phyloP scores from a whole-genome alignment of 2,888 invertebrate genomes.

The Eristalinus aeneus region DNA sequence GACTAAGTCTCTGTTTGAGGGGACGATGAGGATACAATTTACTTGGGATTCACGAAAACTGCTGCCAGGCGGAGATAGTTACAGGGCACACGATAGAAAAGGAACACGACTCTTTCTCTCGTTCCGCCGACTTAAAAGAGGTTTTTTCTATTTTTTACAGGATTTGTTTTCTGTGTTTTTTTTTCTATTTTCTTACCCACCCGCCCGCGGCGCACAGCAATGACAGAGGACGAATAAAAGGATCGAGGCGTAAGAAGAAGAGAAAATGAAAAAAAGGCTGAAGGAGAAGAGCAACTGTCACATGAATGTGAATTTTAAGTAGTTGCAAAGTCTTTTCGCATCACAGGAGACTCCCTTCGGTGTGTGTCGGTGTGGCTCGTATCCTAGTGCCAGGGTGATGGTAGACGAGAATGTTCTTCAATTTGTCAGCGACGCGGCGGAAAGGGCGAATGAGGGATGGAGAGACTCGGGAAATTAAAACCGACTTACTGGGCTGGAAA shows the following conservation, averaged over 20 bases:
- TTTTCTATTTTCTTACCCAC: not conserved
- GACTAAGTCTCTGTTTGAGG: constrained; percentile 62
- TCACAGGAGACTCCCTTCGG: constrained; percentile 17
- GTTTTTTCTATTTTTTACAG: constrained; percentile 8
- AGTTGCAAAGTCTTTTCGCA: constrained; percentile 58
- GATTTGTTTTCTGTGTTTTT: constrained; percentile 12
- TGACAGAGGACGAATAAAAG: constrained; percentile 2
- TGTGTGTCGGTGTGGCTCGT: constrained; percentile 15
- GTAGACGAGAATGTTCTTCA: constrained; percentile 10
- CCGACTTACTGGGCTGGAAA: constrained; percentile 27
- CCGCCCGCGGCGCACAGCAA: constrained; percentile 30
- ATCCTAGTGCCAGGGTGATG: not conserved
- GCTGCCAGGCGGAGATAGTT: constrained; percentile 65
- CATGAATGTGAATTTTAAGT: constrained; percentile 70
- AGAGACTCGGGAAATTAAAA: constrained; percentile 34
- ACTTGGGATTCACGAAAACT: constrained; percentile 66
- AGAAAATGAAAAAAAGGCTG: constrained; percentile 5
- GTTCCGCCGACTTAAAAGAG: constrained; percentile 50
- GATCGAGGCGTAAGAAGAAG: not conserved
- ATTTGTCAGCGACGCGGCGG: constrained; percentile 16
- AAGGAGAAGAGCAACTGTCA: constrained; percentile 59
- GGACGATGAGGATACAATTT: constrained; percentile 64
- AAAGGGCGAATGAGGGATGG: not conserved
- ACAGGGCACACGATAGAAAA: constrained; percentile 10
- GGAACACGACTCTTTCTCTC: not conserved